Evolutionary conservation across 2,888 invertebrate genomes (phyloP).

Genomic region (Lepidochrysops patricia): DNA sequence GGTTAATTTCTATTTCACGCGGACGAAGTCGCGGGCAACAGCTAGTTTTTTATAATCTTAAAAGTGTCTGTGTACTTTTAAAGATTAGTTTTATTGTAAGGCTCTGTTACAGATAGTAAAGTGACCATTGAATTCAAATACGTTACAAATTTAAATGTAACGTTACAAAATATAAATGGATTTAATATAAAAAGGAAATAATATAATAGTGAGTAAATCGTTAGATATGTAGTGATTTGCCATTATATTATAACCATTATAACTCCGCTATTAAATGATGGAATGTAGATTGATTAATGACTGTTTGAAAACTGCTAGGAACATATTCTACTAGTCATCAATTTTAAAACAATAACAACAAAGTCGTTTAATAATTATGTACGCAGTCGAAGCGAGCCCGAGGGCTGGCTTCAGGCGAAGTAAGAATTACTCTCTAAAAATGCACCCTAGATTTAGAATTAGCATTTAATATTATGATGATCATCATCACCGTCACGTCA

Average conservation of each 20-base stretch:
- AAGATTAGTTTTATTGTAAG: too few species aligned
- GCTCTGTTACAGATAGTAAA: too few species aligned
- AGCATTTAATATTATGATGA: background rate
- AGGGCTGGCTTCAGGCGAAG: background rate
- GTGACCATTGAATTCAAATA: too few species aligned
- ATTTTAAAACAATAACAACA: conserved; percentile 3
- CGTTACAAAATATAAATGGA: too few species aligned
- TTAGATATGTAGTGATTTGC: background rate
- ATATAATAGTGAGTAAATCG: background rate
- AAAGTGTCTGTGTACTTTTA: too few species aligned
- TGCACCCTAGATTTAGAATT: background rate
- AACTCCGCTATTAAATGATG: background rate
- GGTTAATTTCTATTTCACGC: too few species aligned
- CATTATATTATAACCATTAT: background rate
- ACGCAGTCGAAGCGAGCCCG: background rate
- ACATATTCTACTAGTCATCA: background rate
- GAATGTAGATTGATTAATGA: conserved; percentile 6
- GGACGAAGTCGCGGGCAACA: too few species aligned
- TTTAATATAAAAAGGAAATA: background rate
- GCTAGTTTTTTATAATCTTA: too few species aligned
- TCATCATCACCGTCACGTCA: background rate
- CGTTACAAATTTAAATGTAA: too few species aligned
- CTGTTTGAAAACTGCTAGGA: background rate
- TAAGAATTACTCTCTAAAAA: background rate
- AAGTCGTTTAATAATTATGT: too few species aligned